These are phyloP conservation scores for Rhinogobio ventralis DNA, from an alignment of 2,797 vertebrate genomes.

Conservation along the genomic window DNA sequence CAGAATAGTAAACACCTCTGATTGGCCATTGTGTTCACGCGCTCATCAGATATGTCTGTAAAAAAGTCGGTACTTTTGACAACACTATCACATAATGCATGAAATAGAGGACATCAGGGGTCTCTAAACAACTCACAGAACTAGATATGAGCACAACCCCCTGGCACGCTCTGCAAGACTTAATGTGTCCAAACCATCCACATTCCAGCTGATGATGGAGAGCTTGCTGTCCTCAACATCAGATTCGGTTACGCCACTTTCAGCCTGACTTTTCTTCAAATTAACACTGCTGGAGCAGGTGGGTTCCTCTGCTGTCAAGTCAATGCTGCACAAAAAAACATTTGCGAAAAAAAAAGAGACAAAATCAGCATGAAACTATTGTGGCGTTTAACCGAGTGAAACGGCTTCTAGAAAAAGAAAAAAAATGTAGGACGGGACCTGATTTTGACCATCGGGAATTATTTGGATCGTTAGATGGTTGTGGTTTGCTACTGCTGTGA, in stretches of 20 bases:
- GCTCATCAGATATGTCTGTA: too few species aligned
- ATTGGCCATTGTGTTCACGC: too few species aligned
- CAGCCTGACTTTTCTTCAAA: slow-evolving; percentile 14
- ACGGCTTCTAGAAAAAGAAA: neutral
- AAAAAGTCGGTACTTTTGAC: too few species aligned
- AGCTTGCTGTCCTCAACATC: slow-evolving; percentile 76
- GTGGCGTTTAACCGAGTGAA: too few species aligned
- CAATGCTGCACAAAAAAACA: slow-evolving; percentile 79
- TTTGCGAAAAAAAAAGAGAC: too few species aligned
- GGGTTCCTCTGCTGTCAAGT: slow-evolving; percentile 84
- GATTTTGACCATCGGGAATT: neutral
- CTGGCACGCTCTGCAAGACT: slow-evolving; percentile 85
- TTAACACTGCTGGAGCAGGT: slow-evolving; percentile 58
- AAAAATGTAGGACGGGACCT: neutral
- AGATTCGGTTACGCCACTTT: slow-evolving; percentile 38
- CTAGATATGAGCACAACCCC: slow-evolving; percentile 87
- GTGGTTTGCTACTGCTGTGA: neutral
- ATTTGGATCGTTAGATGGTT: neutral
- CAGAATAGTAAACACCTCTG: too few species aligned
- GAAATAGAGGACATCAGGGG: neutral
- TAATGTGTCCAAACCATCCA: slow-evolving; percentile 88
- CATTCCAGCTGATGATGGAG: slow-evolving; percentile 92
- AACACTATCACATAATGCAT: neutral
- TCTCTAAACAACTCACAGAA: slow-evolving; percentile 83
- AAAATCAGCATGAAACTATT: neutral